Evolutionary conservation across 2,888 invertebrate genomes (phyloP).

Genomic region (Drosophila rubida): DNA sequence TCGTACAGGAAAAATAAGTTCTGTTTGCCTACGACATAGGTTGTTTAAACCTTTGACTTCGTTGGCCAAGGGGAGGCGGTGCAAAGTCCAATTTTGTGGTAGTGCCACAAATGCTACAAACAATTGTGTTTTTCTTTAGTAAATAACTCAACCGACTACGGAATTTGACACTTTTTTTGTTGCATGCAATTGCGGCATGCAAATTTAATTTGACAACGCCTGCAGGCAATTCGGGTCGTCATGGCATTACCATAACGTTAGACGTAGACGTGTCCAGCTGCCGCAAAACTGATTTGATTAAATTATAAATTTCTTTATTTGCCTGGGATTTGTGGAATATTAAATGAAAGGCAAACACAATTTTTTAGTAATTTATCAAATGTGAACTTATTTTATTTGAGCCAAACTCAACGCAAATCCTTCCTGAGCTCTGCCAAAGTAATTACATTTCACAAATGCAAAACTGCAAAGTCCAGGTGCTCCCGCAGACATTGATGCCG

Average conservation of each 20-base stretch:
- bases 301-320: slow-evolving; percentile 64
- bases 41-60: slow-evolving; percentile 58
- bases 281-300: slow-evolving; percentile 62
- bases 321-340: slow-evolving; percentile 43
- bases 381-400: slow-evolving; percentile 24
- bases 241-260: slow-evolving; percentile 23
- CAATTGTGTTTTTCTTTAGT: slow-evolving; percentile 80
- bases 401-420: slow-evolving; percentile 38
- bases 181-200: slow-evolving; percentile 72
- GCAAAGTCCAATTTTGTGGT: slow-evolving; percentile 39
- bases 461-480: slow-evolving; percentile 25
- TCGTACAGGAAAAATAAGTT: slow-evolving; percentile 65
- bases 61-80: slow-evolving; percentile 15
- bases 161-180: slow-evolving; percentile 73
- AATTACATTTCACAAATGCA: slow-evolving; percentile 68
- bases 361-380: slow-evolving; percentile 55
- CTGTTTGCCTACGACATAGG: slow-evolving; percentile 69
- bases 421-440: slow-evolving; percentile 58
- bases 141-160: slow-evolving; percentile 57
- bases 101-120: slow-evolving; percentile 67
- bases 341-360: slow-evolving; percentile 33
- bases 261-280: slow-evolving; percentile 19
- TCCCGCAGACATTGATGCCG: slow-evolving; percentile 1
- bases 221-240: slow-evolving; percentile 57
- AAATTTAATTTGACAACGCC: slow-evolving; percentile 74